Evolutionary conservation across 2,113 vertebrate genomes (phyloP).

Genomic region (Meriones unguiculatus): DNA sequence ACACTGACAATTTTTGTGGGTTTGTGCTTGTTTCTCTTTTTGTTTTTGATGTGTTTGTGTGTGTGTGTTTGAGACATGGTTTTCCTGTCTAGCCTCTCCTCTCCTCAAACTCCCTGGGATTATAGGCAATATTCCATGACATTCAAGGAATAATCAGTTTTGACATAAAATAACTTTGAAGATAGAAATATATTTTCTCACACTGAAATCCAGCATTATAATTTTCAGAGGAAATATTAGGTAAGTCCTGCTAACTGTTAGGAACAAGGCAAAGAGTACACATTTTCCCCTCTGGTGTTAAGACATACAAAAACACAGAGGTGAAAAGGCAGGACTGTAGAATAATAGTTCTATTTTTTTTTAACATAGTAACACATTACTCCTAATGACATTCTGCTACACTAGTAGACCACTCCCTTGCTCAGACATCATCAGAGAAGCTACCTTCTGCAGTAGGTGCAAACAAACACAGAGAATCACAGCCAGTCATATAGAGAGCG

Average conservation of each 20-base stretch:
- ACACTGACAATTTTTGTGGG: not conserved
- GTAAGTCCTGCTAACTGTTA: not conserved
- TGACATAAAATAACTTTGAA: not conserved
- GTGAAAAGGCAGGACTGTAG: not conserved
- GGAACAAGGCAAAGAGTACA: not conserved
- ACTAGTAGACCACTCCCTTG: not conserved
- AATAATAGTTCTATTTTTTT: not conserved
- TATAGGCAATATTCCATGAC: not conserved
- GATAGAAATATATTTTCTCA: slow-evolving; percentile 11
- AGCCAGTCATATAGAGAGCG: not conserved
- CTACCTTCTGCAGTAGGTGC: not conserved
- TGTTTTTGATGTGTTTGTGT: not conserved
- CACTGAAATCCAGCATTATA: not conserved
- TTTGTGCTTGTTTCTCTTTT: not conserved
- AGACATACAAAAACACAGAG: not conserved
- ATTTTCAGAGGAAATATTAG: slow-evolving; percentile 11
- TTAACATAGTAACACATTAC: not conserved
- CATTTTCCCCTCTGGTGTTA: not conserved
- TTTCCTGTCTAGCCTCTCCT: not conserved
- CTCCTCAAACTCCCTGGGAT: not conserved
- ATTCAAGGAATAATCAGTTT: not conserved
- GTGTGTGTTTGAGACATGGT: not conserved
- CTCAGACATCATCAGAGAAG: not conserved
- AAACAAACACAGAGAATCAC: not conserved
- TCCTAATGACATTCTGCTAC: not conserved